phyloP scores from a whole-genome alignment of 2,113 vertebrate species.

The Lucifuga dentata region DNA sequence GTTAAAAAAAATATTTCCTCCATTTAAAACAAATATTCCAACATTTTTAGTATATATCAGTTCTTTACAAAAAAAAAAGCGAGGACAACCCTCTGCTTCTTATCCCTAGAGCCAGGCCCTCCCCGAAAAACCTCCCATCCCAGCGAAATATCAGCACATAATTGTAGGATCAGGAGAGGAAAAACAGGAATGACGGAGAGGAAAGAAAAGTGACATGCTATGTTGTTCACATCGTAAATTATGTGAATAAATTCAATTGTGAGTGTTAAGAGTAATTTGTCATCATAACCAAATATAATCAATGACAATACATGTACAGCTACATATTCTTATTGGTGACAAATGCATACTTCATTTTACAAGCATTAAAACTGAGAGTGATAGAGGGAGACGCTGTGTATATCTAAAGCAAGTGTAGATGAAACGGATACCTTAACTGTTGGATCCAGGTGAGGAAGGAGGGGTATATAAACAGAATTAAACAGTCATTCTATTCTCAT shows the following conservation, averaged over 20 bases:
- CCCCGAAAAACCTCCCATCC: slow-evolving; percentile 67
- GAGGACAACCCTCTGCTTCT: slow-evolving; percentile 72
- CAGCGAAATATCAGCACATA: slow-evolving; percentile 72
- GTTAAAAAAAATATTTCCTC: slow-evolving; percentile 85
- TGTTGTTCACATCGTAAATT: slow-evolving; percentile 59
- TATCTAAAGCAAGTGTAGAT: slow-evolving; percentile 50
- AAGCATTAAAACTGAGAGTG: slow-evolving; percentile 65
- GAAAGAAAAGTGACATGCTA: slow-evolving; percentile 50
- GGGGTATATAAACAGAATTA: slow-evolving; percentile 73
- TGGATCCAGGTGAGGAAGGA: slow-evolving; percentile 38
- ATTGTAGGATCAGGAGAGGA: slow-evolving; percentile 56
- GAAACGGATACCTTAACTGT: slow-evolving; percentile 39
- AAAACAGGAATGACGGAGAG: slow-evolving; percentile 77
- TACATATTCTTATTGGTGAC: slow-evolving; percentile 57
- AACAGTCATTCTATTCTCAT: slow-evolving; percentile 85
- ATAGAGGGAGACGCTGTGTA: slow-evolving; percentile 37
- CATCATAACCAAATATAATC: slow-evolving; percentile 55
- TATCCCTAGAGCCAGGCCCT: slow-evolving; percentile 57
- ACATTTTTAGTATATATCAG: slow-evolving; percentile 80
- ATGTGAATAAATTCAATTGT: slow-evolving; percentile 55
- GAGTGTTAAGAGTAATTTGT: slow-evolving; percentile 58
- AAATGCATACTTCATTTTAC: slow-evolving; percentile 51
- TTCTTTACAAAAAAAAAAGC: slow-evolving; percentile 82
- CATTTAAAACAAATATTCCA: slow-evolving; percentile 86
- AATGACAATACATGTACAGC: slow-evolving; percentile 68